These are phyloP conservation scores for Larimichthys polyactis DNA, from an alignment of 2,113 vertebrate genomes.

Conservation along the genomic window DNA sequence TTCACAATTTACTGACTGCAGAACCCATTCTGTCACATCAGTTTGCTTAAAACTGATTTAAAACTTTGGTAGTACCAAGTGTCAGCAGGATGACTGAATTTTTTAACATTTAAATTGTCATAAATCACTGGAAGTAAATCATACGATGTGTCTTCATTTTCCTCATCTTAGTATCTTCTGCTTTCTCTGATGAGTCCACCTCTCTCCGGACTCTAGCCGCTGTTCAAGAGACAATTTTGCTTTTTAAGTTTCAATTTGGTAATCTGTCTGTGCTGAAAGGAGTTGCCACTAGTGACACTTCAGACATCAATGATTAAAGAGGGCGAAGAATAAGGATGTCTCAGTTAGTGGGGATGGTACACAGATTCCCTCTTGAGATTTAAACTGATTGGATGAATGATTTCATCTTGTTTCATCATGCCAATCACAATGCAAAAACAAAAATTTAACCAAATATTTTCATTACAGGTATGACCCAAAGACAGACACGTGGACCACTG, in stretches of 20 bases:
- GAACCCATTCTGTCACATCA: background rate
- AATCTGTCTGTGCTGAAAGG: constrained; percentile 8
- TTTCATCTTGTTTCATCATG: background rate
- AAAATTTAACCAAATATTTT: background rate
- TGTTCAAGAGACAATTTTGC: constrained; percentile 13
- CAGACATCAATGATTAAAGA: constrained; percentile 42
- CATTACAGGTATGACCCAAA: constrained; percentile 93
- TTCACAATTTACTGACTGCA: background rate
- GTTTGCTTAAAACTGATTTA: background rate
- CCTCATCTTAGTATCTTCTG: background rate
- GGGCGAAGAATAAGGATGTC: background rate
- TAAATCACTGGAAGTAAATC: background rate
- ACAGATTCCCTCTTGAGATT: background rate
- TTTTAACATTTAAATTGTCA: background rate
- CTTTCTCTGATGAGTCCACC: constrained; percentile 9
- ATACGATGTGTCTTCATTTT: background rate
- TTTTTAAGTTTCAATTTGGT: constrained; percentile 32
- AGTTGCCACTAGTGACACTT: constrained; percentile 8
- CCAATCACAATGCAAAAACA: background rate
- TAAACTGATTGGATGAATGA: background rate
- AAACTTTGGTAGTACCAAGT: background rate
- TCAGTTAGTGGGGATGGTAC: constrained; percentile 23
- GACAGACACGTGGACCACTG: constrained; percentile 94
- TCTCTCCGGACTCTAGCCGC: constrained; percentile 35
- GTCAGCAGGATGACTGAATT: background rate